Percentiles rank a stretch among this genome's conserved stretches.
These are phyloP conservation scores for Megamerina dolium DNA, from an alignment of 2,888 invertebrate genomes.

Conservation along the genomic window DNA sequence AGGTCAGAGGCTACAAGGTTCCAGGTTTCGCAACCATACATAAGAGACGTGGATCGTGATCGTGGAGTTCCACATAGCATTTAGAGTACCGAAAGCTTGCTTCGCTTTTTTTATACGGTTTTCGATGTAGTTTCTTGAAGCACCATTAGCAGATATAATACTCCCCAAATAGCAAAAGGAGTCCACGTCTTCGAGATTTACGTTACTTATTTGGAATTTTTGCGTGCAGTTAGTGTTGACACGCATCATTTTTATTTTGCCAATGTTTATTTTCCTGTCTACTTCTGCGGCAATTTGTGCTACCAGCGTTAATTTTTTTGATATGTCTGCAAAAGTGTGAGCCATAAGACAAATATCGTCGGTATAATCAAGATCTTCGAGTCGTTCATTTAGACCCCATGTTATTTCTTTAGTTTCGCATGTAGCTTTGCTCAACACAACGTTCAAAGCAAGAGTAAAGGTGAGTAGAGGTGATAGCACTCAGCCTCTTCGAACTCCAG, in stretches of 20 bases:
- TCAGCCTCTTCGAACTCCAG: not conserved
- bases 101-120: too few species aligned
- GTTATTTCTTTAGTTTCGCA: slow-evolving; percentile 1
- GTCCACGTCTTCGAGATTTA: not conserved
- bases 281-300: not conserved
- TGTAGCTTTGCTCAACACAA: slow-evolving; percentile 1
- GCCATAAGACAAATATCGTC: not conserved
- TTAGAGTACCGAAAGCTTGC: too few species aligned
- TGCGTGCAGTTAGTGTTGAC: too few species aligned
- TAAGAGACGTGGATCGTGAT: too few species aligned
- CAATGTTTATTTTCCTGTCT: not conserved
- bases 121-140: not conserved
- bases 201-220: not conserved
- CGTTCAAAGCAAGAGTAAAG: slow-evolving; percentile 1
- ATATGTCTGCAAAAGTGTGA: not conserved
- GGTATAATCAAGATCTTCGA: not conserved
- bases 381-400: not conserved
- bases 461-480: slow-evolving; percentile 1
- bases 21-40: too few species aligned
- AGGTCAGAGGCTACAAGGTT: too few species aligned
- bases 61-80: too few species aligned
- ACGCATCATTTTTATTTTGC: slow-evolving; percentile 3
- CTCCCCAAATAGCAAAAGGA: too few species aligned
- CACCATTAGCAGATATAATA: too few species aligned
- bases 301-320: not conserved